Evolutionary conservation across 2,888 invertebrate genomes (phyloP).

Genomic region (Dioctria linearis): DNA sequence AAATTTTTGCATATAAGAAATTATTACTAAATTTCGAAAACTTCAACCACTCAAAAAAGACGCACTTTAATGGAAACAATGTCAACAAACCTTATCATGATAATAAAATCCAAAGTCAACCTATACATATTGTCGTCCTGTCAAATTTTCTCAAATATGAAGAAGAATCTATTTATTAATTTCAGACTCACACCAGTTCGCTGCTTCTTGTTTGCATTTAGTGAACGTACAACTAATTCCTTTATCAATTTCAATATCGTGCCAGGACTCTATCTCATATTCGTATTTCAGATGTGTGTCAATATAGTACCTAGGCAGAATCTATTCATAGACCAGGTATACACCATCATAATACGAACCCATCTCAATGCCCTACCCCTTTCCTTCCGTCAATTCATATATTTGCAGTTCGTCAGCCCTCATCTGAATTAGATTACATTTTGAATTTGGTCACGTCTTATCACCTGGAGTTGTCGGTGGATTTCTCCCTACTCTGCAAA

Average conservation of each 20-base stretch:
- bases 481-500: constrained; percentile 47
- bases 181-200: too few species aligned
- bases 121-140: too few species aligned
- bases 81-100: too few species aligned
- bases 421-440: constrained; percentile 43
- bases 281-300: constrained; percentile 18
- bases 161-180: too few species aligned
- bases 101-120: too few species aligned
- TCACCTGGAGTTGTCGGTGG: constrained; percentile 50
- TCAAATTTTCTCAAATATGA: too few species aligned
- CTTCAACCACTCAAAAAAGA: too few species aligned
- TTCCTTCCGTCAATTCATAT: background rate
- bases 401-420: constrained; percentile 39
- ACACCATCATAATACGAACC: too few species aligned
- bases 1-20: too few species aligned
- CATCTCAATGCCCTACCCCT: background rate
- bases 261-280: background rate
- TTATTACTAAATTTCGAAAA: too few species aligned
- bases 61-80: too few species aligned
- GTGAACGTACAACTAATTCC: constrained; percentile 36
- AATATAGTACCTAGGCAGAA: background rate
- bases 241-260: constrained; percentile 39
- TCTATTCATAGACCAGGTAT: too few species aligned
- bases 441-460: constrained; percentile 50
- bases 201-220: constrained; percentile 7